Conservation (phyloP, 1,140 invertebrate genomes). For the Popillia japonica region DNA sequence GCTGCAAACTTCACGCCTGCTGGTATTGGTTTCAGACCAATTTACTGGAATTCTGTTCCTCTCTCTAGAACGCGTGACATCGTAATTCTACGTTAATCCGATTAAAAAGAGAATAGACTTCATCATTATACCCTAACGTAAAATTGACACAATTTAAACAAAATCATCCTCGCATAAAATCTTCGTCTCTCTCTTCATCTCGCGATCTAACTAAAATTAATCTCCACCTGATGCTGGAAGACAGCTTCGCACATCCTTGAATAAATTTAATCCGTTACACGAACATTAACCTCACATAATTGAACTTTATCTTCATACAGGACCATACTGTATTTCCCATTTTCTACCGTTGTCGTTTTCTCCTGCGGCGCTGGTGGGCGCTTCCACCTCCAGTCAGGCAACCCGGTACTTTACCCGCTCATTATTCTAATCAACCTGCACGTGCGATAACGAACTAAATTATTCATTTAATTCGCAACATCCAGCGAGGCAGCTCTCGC, state of each 20-base stretch:
- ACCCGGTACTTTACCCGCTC: not conserved
- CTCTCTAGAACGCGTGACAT: too few relatives aligned
- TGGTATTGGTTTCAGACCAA: too few relatives aligned
- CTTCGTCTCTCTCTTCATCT: too few relatives aligned
- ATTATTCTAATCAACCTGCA: slow-evolving; percentile 6
- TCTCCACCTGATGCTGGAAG: not conserved
- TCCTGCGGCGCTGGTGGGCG: not conserved
- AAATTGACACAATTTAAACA: too few relatives aligned
- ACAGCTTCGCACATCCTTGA: not conserved
- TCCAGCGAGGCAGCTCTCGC: not conserved
- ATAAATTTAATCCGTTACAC: not conserved
- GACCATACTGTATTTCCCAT: not conserved
- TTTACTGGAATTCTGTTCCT: too few relatives aligned
- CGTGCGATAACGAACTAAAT: slow-evolving; percentile 4
- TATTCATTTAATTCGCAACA: slow-evolving; percentile 6
- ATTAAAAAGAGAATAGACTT: too few relatives aligned
- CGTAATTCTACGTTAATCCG: too few relatives aligned
- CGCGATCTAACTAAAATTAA: not conserved
- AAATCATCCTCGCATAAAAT: too few relatives aligned
- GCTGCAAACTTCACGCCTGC: too few relatives aligned
- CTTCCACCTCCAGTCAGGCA: too few relatives aligned
- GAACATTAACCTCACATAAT: not conserved
- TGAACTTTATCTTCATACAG: not conserved
- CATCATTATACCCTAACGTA: too few relatives aligned
- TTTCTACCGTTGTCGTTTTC: not conserved